phyloP scores from a whole-genome alignment of 2,888 invertebrate species.

The Microdon myrmicae region DNA sequence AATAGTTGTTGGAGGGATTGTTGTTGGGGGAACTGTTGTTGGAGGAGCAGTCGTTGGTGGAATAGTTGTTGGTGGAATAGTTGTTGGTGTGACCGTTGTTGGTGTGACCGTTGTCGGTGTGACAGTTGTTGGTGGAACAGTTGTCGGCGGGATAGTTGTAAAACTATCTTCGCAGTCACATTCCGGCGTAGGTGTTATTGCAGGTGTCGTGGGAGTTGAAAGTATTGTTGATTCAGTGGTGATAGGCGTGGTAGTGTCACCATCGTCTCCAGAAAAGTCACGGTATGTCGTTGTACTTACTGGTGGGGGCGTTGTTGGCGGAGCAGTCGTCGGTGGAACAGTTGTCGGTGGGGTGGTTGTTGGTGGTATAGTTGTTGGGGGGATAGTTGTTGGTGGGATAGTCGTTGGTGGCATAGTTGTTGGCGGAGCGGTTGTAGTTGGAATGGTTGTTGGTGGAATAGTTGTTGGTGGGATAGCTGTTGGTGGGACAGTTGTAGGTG shows the following conservation, averaged over 20 bases:
- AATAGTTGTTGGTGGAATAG: slow-evolving; percentile 8
- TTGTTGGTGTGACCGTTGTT: neutral
- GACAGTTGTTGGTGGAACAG: slow-evolving; percentile 6
- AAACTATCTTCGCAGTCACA: too few relatives aligned
- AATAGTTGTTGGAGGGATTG: slow-evolving; percentile 2
- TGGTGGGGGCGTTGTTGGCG: neutral
- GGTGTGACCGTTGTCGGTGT: neutral
- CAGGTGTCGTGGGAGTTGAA: neutral
- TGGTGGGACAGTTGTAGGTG: neutral
- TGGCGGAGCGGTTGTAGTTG: neutral
- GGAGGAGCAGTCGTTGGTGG: neutral
- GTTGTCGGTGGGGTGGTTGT: slow-evolving; percentile 1
- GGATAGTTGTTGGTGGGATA: neutral
- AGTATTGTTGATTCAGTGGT: neutral
- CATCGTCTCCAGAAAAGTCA: neutral
- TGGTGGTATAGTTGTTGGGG: neutral
- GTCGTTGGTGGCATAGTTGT: neutral
- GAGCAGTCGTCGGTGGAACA: neutral
- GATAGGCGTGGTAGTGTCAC: neutral
- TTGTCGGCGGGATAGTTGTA: neutral
- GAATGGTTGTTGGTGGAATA: neutral
- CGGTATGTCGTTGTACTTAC: slow-evolving; percentile 1
- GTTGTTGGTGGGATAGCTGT: neutral
- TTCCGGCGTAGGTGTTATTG: neutral
- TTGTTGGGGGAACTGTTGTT: slow-evolving; percentile 6